These are phyloP conservation scores for Kryptolebias marmoratus DNA, from an alignment of 2,113 vertebrate species.

Conservation along the genomic window DNA sequence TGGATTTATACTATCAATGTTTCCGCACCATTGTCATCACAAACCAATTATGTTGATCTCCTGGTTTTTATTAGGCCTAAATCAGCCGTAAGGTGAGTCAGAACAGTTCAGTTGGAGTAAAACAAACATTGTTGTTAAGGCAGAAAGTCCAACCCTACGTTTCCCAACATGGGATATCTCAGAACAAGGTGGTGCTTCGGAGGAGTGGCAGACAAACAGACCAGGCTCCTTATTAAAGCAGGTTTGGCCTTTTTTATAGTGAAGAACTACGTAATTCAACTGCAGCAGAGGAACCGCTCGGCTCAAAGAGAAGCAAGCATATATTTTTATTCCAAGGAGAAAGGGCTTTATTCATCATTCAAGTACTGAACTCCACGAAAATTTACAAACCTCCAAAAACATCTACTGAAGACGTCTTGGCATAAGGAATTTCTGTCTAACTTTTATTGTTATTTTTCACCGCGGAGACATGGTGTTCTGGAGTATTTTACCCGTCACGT, in stretches of 20 bases:
- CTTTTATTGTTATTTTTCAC: constrained; percentile 1
- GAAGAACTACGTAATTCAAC: not conserved
- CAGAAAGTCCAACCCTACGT: constrained; percentile 53
- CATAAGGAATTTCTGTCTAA: not conserved
- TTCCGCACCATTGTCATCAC: not conserved
- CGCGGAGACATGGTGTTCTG: constrained; percentile 76
- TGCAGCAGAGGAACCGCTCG: not conserved
- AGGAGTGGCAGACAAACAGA: constrained; percentile 57
- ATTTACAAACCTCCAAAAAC: constrained; percentile 1
- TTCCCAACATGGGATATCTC: constrained; percentile 53
- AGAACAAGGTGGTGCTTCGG: constrained; percentile 49
- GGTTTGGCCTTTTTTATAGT: constrained; percentile 33
- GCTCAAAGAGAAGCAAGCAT: not conserved
- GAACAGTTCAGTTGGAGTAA: constrained; percentile 2
- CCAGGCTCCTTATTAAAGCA: constrained; percentile 17
- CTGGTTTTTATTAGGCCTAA: not conserved
- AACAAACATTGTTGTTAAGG: constrained; percentile 48
- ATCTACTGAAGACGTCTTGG: constrained; percentile 10
- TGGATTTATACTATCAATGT: no score
- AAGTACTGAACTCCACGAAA: constrained; percentile 1
- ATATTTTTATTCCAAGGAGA: not conserved
- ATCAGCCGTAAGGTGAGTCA: not conserved
- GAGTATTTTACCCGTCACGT: constrained; percentile 76
- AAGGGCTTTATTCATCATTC: not conserved
- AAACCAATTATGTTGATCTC: not conserved